phyloP scores from a whole-genome alignment of 2,113 vertebrate species.

The Tychaedon coryphoeus region DNA sequence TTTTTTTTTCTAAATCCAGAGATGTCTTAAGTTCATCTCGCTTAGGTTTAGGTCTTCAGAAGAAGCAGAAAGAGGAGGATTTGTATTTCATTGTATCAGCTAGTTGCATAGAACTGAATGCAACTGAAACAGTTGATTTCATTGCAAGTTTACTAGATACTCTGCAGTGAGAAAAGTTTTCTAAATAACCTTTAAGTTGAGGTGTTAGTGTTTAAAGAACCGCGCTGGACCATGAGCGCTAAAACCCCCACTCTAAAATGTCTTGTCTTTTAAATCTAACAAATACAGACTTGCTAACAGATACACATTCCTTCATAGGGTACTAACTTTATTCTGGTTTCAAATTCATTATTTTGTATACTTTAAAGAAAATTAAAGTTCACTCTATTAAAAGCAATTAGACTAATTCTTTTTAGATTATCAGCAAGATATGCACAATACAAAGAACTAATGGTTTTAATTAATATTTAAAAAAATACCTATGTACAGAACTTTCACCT shows the following conservation, averaged over 20 bases:
- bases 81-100: not conserved
- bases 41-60: not conserved
- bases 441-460: not conserved
- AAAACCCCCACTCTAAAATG: not conserved
- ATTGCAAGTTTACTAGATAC: not conserved
- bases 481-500: not conserved
- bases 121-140: not conserved
- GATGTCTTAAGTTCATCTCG: not conserved
- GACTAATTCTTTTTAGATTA: not conserved
- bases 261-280: not conserved
- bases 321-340: not conserved
- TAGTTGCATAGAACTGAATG: not conserved
- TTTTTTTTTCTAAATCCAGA: not conserved
- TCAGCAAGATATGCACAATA: not conserved
- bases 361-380: not conserved
- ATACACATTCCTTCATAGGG: not conserved
- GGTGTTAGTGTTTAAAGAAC: not conserved
- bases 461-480: not conserved
- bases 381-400: not conserved
- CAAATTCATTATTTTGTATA: not conserved
- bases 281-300: not conserved
- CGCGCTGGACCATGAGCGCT: fast-evolving
- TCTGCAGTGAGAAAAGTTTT: not conserved
- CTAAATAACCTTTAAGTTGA: not conserved
- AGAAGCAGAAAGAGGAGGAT: not conserved